Conservation (phyloP, 1,140 invertebrate species). For the Polyergus mexicanus region DNA sequence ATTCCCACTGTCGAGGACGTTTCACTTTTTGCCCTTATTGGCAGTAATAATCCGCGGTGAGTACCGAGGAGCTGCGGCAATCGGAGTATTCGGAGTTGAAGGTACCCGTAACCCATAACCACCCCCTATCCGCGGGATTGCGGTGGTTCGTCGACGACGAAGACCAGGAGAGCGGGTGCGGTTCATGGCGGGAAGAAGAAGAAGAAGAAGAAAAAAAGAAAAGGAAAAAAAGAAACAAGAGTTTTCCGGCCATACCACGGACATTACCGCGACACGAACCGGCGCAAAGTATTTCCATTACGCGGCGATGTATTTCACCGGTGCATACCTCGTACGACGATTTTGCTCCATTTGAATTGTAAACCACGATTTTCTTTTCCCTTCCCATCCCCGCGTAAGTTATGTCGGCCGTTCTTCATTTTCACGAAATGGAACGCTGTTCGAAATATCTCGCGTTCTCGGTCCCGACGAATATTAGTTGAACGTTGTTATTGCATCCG, state of each 20-base stretch:
- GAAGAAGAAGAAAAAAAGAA: background rate
- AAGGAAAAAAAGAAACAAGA: slow-evolving; percentile 52
- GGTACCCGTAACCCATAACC: slow-evolving; percentile 68
- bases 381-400: slow-evolving; percentile 16
- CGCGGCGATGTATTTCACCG: slow-evolving; percentile 68
- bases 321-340: slow-evolving; percentile 68
- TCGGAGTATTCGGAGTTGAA: slow-evolving; percentile 62
- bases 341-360: slow-evolving; percentile 72
- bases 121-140: slow-evolving; percentile 56
- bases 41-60: slow-evolving; percentile 59
- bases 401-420: slow-evolving; percentile 61
- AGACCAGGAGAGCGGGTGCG: background rate
- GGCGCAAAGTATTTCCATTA: slow-evolving; percentile 75
- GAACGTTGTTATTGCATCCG: slow-evolving; percentile 55
- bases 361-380: slow-evolving; percentile 67
- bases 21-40: slow-evolving; percentile 48
- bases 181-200: background rate
- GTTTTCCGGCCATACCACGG: slow-evolving; percentile 68
- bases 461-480: slow-evolving; percentile 27
- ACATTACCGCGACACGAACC: slow-evolving; percentile 68
- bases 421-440: slow-evolving; percentile 34
- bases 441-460: slow-evolving; percentile 47
- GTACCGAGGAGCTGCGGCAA: slow-evolving; percentile 26
- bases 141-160: slow-evolving; percentile 45
- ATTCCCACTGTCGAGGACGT: slow-evolving; percentile 38